These are phyloP conservation scores for Notechis scutatus DNA, from an alignment of 2,113 vertebrate species.

Conservation along the genomic window DNA sequence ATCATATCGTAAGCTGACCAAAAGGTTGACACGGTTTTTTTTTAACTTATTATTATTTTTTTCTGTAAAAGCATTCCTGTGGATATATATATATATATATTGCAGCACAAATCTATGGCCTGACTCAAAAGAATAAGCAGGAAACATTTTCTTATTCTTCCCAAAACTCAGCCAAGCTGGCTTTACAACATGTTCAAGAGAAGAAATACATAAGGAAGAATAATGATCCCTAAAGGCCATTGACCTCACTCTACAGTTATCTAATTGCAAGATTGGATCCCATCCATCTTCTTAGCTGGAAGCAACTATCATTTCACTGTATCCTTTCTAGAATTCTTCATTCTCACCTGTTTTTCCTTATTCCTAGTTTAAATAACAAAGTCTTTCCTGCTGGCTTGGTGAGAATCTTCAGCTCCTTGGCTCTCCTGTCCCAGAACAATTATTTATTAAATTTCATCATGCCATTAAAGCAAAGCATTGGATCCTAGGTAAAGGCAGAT, in stretches of 20 bases:
- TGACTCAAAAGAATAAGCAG: neutral
- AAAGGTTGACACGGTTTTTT: no score
- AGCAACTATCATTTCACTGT: neutral
- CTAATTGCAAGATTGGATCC: neutral
- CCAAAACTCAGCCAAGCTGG: neutral
- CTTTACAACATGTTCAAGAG: neutral
- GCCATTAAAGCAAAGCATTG: neutral
- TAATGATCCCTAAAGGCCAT: neutral
- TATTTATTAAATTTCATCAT: neutral
- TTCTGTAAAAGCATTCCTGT: no score
- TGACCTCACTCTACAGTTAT: neutral
- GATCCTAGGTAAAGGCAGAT: no score
- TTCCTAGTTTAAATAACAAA: neutral
- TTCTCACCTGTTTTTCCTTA: neutral
- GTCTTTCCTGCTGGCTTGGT: neutral
- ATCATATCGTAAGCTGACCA: no score
- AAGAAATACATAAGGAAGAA: neutral
- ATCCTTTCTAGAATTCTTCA: no score
- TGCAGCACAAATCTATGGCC: neutral
- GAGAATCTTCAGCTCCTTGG: neutral
- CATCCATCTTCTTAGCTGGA: neutral
- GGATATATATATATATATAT: neutral
- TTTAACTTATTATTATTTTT: no score
- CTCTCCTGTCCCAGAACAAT: neutral
- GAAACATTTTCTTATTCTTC: neutral